These are phyloP conservation scores for Danio aesculapii DNA, from an alignment of 2,797 vertebrate species.

Conservation along the genomic window DNA sequence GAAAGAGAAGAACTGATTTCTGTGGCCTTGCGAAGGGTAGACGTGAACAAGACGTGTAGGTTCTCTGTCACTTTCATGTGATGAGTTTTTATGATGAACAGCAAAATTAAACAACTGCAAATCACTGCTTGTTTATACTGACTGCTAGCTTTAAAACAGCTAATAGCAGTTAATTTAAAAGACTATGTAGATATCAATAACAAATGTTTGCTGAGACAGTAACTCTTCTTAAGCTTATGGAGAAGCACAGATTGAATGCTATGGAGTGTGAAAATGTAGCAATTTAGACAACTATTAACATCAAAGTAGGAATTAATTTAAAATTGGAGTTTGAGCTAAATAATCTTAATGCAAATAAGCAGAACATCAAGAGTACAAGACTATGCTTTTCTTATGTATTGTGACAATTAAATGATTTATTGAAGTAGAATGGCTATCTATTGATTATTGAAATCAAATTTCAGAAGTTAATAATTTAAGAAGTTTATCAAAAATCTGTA, in stretches of 20 bases:
- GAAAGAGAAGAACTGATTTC: slow-evolving; percentile 29
- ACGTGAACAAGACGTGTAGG: neutral
- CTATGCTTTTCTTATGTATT: too few species aligned
- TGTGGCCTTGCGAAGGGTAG: neutral
- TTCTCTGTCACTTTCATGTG: neutral
- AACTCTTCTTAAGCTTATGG: neutral
- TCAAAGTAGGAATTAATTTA: too few species aligned
- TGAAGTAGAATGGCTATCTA: too few species aligned
- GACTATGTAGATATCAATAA: neutral
- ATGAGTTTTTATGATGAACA: neutral
- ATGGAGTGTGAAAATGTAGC: neutral
- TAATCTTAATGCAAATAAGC: too few species aligned
- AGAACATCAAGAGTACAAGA: too few species aligned
- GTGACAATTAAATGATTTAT: too few species aligned
- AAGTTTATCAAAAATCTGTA: too few species aligned
- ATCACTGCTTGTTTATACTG: neutral
- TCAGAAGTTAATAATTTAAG: too few species aligned
- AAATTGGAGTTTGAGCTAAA: too few species aligned
- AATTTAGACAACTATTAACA: too few species aligned
- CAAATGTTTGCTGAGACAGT: neutral
- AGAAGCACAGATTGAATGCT: neutral
- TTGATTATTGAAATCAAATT: too few species aligned
- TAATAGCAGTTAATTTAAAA: neutral
- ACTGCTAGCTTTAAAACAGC: neutral
- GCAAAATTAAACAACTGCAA: neutral